Evolutionary conservation across 35 echinoderm and acorn worm genomes (phyloP).

Genomic region (Lytechinus variegatus): DNA sequence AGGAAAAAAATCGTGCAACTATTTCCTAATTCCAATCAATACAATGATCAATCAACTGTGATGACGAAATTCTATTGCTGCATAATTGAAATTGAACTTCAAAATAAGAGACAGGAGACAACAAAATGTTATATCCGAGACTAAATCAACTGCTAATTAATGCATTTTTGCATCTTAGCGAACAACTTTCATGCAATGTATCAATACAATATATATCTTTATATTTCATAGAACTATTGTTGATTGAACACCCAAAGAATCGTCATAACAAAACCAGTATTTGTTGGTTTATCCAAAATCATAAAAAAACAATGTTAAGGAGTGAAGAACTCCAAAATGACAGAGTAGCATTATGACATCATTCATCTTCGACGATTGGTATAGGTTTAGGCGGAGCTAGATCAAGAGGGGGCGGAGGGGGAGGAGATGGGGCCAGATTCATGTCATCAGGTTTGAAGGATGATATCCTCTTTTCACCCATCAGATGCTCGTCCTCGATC

Average conservation of each 20-base stretch:
- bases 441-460: slow-evolving; percentile 36
- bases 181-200: too few relatives aligned
- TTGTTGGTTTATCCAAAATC: neutral
- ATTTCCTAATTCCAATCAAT: neutral
- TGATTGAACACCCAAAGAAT: too few relatives aligned
- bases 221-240: too few relatives aligned
- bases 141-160: too few relatives aligned
- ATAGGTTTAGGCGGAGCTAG: neutral
- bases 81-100: too few relatives aligned
- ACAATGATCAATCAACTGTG: neutral
- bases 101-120: too few relatives aligned
- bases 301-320: neutral
- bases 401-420: neutral
- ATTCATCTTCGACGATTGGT: slow-evolving; percentile 3
- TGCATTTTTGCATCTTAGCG: too few relatives aligned
- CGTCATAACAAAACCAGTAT: neutral
- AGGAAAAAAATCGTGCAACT: neutral
- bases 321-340: neutral
- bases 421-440: neutral
- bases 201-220: too few relatives aligned
- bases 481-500: slow-evolving; percentile 41
- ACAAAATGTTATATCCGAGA: too few relatives aligned
- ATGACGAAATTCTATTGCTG: neutral
- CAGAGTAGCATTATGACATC: too few relatives aligned
- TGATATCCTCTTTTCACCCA: slow-evolving; percentile 31